Evolutionary conservation across 2,888 invertebrate species (phyloP).

Genomic region (Magallana nippona): DNA sequence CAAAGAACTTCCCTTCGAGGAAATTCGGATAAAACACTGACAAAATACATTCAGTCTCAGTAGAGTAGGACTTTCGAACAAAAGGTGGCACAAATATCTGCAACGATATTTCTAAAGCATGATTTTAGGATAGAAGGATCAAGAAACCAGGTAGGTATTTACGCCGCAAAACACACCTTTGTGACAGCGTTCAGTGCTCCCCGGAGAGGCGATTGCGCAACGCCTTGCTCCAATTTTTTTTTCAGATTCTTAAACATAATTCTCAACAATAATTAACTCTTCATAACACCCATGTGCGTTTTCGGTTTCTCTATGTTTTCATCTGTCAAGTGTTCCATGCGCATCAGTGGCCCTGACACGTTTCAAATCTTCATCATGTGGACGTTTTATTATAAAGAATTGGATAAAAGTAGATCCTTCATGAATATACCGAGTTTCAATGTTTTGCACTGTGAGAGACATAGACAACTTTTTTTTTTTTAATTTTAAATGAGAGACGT

Average conservation of each 20-base stretch:
- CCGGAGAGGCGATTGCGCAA: constrained; percentile 69
- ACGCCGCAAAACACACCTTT: constrained; percentile 51
- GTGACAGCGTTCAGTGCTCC: constrained; percentile 66
- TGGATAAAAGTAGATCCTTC: too few species aligned
- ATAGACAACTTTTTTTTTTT: too few species aligned
- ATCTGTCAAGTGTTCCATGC: constrained; percentile 41
- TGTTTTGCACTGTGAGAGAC: too few species aligned
- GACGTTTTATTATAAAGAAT: background rate
- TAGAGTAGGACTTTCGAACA: too few species aligned
- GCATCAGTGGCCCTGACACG: constrained; percentile 49
- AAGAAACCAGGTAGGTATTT: background rate
- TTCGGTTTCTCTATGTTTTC: constrained; percentile 7
- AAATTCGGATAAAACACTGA: too few species aligned
- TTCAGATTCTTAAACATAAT: constrained; percentile 74
- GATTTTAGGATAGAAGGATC: background rate
- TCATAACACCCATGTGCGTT: background rate
- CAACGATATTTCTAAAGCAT: too few species aligned
- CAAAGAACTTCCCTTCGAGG: too few species aligned
- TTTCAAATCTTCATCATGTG: constrained; percentile 39
- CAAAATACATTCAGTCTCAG: too few species aligned
- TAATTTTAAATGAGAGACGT: too few species aligned
- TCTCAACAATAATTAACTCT: background rate
- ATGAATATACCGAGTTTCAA: too few species aligned
- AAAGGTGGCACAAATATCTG: too few species aligned
- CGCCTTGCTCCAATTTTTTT: constrained; percentile 73